phyloP scores from a whole-genome alignment of 2,888 invertebrate genomes.

The Halictus ligatus region DNA sequence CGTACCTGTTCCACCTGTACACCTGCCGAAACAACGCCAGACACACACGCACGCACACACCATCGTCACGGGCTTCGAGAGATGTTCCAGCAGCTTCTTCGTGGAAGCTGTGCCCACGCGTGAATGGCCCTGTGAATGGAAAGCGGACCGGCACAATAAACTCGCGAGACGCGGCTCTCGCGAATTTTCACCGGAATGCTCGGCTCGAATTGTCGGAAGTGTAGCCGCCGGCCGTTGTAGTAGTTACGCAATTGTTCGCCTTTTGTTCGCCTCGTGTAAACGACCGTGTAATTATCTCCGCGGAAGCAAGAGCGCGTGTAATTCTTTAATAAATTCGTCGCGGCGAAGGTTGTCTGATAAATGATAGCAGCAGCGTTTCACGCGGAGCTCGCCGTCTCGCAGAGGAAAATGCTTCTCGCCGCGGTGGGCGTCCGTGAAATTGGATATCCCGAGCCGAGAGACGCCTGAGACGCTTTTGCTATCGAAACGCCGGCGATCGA shows the following conservation, averaged over 20 bases:
- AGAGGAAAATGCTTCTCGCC: background rate
- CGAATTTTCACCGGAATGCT: conserved; percentile 26
- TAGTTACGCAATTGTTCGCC: conserved; percentile 25
- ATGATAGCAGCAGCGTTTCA: background rate
- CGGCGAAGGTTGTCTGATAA: background rate
- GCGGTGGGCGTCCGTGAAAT: background rate
- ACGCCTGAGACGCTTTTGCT: background rate
- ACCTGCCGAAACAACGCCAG: conserved; percentile 72
- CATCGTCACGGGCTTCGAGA: background rate
- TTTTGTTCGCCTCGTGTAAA: conserved; percentile 29
- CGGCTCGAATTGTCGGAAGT: background rate
- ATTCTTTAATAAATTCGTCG: conserved; percentile 41
- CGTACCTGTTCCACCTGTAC: conserved; percentile 35
- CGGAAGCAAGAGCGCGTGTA: conserved; percentile 33
- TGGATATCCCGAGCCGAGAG: background rate
- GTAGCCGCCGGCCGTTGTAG: background rate
- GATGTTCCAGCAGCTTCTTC: conserved; percentile 10
- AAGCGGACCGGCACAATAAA: conserved; percentile 16
- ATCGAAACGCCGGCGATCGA: background rate
- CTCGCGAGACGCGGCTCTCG: background rate
- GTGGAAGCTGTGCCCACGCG: background rate
- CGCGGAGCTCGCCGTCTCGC: too few relatives aligned
- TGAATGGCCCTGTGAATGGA: conserved; percentile 43
- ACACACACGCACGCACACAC: background rate
- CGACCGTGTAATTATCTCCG: conserved; percentile 44